Percentiles rank a stretch among this genome's conserved stretches.
Conservation (phyloP, 2,888 invertebrate genomes). For the Ashinkailepas kermadecensis region DNA sequence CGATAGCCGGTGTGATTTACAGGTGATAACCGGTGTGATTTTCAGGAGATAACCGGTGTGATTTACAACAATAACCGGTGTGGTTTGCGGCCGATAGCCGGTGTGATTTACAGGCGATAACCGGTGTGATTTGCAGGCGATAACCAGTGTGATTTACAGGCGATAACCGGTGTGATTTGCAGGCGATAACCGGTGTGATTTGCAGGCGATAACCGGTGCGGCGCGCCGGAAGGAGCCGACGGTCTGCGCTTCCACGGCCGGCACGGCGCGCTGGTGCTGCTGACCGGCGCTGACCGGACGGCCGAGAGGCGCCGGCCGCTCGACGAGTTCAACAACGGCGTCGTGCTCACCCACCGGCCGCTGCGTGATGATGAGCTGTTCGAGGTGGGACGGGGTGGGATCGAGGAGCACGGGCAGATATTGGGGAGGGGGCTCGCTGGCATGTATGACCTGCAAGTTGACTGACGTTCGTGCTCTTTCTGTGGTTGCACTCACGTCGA, state of each 20-base stretch:
- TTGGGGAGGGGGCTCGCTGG: no score
- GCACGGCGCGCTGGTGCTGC: slow-evolving; percentile 77
- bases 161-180: background rate
- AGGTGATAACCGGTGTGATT: slow-evolving; percentile 3
- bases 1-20: background rate
- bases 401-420: no score
- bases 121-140: no score
- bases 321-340: slow-evolving; percentile 93
- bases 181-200: background rate
- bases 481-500: no score
- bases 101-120: no score
- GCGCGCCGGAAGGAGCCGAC: slow-evolving; percentile 44
- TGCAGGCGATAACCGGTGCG: slow-evolving; percentile 2
- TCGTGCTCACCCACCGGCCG: slow-evolving; percentile 87
- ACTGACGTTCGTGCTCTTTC: no score
- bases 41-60: no score
- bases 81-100: no score
- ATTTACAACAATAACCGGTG: no score
- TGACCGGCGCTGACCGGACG: slow-evolving; percentile 67
- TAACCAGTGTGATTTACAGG: background rate
- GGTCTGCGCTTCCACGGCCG: slow-evolving; percentile 75
- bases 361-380: slow-evolving; percentile 82
- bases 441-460: no score
- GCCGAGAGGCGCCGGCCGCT: slow-evolving; percentile 79
- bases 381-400: slow-evolving; percentile 50